These are phyloP conservation scores for Euphydryas editha DNA, from an alignment of 2,888 invertebrate species.

Conservation along the genomic window DNA sequence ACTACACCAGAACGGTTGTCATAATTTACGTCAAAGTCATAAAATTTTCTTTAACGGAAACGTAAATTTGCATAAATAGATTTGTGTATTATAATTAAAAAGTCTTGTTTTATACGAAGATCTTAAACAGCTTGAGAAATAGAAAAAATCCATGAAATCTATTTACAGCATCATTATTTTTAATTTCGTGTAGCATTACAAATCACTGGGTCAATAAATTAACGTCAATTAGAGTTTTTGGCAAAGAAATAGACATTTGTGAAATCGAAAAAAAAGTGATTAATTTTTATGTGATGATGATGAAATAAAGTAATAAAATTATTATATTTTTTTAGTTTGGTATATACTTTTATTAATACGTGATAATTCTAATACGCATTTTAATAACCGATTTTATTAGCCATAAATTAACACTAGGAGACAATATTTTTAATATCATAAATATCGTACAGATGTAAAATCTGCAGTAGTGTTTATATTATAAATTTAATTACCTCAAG, in stretches of 20 bases:
- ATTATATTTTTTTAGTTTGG: neutral
- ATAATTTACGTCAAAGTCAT: too few relatives aligned
- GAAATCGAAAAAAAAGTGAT: conserved; percentile 23
- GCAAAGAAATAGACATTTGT: conserved; percentile 30
- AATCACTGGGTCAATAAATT: conserved; percentile 39
- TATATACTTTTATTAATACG: neutral
- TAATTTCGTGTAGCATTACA: conserved; percentile 36
- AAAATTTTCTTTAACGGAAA: too few relatives aligned
- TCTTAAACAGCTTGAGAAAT: conserved; percentile 8
- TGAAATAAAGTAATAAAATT: neutral
- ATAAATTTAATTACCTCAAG: neutral
- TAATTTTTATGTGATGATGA: conserved; percentile 26
- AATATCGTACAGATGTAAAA: neutral
- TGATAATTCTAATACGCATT: neutral
- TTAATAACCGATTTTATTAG: neutral
- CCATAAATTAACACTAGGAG: neutral
- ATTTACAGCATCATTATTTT: conserved; percentile 36
- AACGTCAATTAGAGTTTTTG: conserved; percentile 42
- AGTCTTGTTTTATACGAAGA: neutral
- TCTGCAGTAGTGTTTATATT: neutral
- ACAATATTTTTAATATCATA: neutral
- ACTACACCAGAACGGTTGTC: too few relatives aligned
- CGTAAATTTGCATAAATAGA: too few relatives aligned
- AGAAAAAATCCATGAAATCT: conserved; percentile 14
- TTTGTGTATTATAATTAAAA: neutral